These are phyloP conservation scores for Meteorus cinctellus DNA, from an alignment of 2,888 invertebrate genomes.

Conservation along the genomic window DNA sequence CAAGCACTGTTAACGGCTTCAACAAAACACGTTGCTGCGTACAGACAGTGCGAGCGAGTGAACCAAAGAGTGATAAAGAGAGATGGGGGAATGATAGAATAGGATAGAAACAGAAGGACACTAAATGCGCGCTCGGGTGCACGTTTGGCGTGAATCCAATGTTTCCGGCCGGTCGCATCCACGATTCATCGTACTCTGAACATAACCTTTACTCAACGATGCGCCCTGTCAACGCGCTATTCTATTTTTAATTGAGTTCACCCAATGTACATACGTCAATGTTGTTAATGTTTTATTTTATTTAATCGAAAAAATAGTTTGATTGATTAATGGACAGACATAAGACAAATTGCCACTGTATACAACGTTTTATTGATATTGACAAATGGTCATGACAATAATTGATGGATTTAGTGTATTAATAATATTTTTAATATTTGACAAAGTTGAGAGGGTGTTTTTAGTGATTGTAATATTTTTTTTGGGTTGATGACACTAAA, in stretches of 20 bases:
- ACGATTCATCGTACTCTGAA: slow-evolving; percentile 60
- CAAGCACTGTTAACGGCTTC: slow-evolving; percentile 61
- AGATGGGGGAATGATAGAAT: slow-evolving; percentile 20
- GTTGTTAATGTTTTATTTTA: slow-evolving; percentile 26
- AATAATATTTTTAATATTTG: no score
- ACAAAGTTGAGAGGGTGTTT: no score
- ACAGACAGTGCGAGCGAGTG: slow-evolving; percentile 46
- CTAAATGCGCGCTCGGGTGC: neutral
- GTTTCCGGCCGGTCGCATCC: slow-evolving; percentile 59
- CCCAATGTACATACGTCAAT: slow-evolving; percentile 43
- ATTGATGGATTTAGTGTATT: no score
- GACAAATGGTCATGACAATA: neutral
- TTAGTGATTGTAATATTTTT: no score
- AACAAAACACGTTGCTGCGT: slow-evolving; percentile 57
- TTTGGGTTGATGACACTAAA: no score
- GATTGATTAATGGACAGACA: no score
- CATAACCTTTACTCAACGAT: slow-evolving; percentile 44
- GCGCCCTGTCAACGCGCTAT: slow-evolving; percentile 43
- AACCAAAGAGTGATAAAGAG: slow-evolving; percentile 32
- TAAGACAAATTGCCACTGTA: neutral
- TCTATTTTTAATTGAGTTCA: slow-evolving; percentile 52
- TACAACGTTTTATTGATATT: neutral
- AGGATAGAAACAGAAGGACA: slow-evolving; percentile 31
- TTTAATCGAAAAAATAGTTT: neutral
- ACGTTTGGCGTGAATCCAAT: slow-evolving; percentile 61